Percentiles rank a stretch among this genome's conserved stretches.
These are phyloP conservation scores for Campylomormyrus tamandua DNA, from an alignment of 2,113 vertebrate genomes.

Conservation along the genomic window DNA sequence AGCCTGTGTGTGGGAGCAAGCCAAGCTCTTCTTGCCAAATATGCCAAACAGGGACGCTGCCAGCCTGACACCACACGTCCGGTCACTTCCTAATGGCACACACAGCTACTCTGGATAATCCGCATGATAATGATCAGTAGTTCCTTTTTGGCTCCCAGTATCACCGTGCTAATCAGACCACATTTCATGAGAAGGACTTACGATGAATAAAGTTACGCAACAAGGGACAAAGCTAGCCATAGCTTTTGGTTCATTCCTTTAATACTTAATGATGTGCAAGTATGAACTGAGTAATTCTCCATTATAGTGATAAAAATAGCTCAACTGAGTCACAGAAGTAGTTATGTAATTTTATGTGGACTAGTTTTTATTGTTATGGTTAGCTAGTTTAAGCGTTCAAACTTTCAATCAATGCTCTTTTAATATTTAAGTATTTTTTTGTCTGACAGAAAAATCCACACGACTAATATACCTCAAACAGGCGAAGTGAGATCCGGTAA, in stretches of 20 bases:
- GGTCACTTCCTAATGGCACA: constrained; percentile 3
- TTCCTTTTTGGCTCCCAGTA: not conserved
- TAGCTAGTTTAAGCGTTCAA: not conserved
- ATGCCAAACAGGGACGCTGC: not conserved
- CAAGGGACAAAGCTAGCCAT: not conserved
- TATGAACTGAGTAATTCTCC: not conserved
- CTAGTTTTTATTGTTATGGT: not conserved
- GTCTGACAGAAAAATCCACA: not conserved
- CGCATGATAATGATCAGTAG: not conserved
- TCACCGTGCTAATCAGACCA: not conserved
- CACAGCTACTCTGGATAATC: not conserved
- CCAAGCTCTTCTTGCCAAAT: not conserved
- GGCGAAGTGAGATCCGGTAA: not conserved
- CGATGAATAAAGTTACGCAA: not conserved
- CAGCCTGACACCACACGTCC: not conserved
- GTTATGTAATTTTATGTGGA: not conserved
- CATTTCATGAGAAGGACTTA: not conserved
- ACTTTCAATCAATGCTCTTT: not conserved
- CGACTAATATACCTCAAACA: not conserved
- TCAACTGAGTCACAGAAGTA: not conserved
- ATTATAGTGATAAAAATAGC: not conserved
- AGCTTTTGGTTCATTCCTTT: not conserved
- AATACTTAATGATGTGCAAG: not conserved
- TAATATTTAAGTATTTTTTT: not conserved
- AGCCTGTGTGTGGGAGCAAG: not conserved